Evolutionary conservation across 92 coral and sea anemone species (phyloP).

Genomic region (Scolanthus callimorphus): DNA sequence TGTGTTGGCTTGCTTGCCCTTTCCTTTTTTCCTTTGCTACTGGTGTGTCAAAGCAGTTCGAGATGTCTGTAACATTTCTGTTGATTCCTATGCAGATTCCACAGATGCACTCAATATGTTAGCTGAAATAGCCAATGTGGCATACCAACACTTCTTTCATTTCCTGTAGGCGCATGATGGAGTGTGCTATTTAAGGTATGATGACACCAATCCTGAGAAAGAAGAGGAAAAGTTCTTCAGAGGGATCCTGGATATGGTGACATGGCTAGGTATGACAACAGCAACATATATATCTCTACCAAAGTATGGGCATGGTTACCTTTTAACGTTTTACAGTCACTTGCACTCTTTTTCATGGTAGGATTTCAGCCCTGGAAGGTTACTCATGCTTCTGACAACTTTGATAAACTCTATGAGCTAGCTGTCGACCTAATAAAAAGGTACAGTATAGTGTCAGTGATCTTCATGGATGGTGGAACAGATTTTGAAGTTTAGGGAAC

Average conservation of each 20-base stretch:
- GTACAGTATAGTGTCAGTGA: conserved; percentile 37
- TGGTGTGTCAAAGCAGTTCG: too few species aligned
- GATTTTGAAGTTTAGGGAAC: background rate
- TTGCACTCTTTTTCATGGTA: too few species aligned
- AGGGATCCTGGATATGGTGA: conserved; percentile 90
- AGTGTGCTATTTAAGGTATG: conserved; percentile 90
- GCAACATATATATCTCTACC: background rate
- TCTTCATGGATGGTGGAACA: too few species aligned
- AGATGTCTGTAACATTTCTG: too few species aligned
- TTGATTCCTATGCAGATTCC: too few species aligned
- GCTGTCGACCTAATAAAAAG: conserved; percentile 96
- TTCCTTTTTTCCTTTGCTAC: too few species aligned
- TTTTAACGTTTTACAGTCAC: background rate
- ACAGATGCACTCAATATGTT: too few species aligned
- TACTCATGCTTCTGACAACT: conserved; percentile 97
- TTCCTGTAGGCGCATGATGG: conserved; percentile 77
- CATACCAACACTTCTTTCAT: background rate
- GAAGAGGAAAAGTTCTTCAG: conserved; percentile 92
- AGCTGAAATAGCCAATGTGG: too few species aligned
- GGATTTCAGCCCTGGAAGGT: conserved; percentile 97
- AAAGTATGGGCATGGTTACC: background rate
- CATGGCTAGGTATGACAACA: conserved; percentile 74
- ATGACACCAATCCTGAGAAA: conserved; percentile 97
- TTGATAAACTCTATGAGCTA: conserved; percentile 81
- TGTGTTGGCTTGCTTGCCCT: too few species aligned